These are phyloP conservation scores for Pterostichus madidus DNA, from an alignment of 2,888 invertebrate genomes.

Conservation along the genomic window DNA sequence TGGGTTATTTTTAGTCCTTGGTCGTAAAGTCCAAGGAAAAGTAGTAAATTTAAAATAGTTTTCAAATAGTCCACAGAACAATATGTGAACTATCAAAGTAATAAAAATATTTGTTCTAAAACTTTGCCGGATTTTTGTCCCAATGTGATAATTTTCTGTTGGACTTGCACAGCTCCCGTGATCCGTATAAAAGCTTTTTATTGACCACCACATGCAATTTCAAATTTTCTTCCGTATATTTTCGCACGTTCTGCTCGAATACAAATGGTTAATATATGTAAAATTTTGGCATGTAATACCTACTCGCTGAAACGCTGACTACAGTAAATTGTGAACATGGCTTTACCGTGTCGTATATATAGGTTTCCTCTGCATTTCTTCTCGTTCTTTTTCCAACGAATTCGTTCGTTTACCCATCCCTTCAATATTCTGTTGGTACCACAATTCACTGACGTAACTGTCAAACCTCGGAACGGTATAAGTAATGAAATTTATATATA, in stretches of 20 bases:
- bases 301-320: constrained; percentile 64
- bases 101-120: too few relatives aligned
- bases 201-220: constrained; percentile 64
- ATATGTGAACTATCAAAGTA: too few relatives aligned
- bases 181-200: constrained; percentile 43
- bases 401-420: background rate
- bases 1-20: too few relatives aligned
- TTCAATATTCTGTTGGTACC: too few relatives aligned
- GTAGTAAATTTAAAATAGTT: too few relatives aligned
- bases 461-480: too few relatives aligned
- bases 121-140: background rate
- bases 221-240: constrained; percentile 62
- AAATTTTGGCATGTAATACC: constrained; percentile 66
- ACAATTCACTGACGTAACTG: too few relatives aligned
- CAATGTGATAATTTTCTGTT: constrained; percentile 1
- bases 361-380: constrained; percentile 10
- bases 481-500: too few relatives aligned
- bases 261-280: constrained; percentile 67
- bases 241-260: constrained; percentile 62
- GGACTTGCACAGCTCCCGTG: background rate
- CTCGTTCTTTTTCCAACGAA: background rate
- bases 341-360: constrained; percentile 59
- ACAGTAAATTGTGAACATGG: constrained; percentile 64
- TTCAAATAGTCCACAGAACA: too few relatives aligned
- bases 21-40: too few relatives aligned